These are phyloP conservation scores for Plutomurus gul DNA, from an alignment of 1,140 invertebrate species.

Conservation along the genomic window DNA sequence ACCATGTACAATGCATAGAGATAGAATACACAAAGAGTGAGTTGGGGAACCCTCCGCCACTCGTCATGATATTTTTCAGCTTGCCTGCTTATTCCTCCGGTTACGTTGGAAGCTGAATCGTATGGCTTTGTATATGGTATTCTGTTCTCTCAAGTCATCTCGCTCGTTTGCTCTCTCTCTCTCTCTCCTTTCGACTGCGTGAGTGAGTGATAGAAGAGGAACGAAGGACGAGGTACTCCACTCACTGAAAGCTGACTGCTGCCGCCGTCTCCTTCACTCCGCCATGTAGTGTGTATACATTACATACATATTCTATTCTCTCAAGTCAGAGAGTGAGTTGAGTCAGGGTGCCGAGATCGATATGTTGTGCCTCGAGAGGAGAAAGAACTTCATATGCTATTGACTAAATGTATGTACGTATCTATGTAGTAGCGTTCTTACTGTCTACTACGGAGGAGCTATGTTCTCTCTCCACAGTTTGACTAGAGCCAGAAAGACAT, in stretches of 20 bases:
- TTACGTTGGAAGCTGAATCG: background rate
- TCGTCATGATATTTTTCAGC: background rate
- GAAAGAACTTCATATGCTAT: background rate
- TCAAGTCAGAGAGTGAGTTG: background rate
- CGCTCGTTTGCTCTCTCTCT: background rate
- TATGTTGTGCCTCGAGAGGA: background rate
- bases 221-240: background rate
- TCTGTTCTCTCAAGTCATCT: background rate
- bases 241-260: background rate
- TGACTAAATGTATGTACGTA: too few relatives aligned
- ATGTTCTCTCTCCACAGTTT: too few relatives aligned
- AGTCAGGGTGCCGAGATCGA: slow-evolving; percentile 14
- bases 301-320: slow-evolving; percentile 1
- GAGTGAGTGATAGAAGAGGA: background rate
- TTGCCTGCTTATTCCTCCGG: background rate
- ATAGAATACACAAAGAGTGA: too few relatives aligned
- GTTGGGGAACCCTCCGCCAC: background rate
- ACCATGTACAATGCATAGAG: too few relatives aligned
- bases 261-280: background rate
- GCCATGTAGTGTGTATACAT: background rate
- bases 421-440: too few relatives aligned
- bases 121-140: too few relatives aligned
- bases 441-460: too few relatives aligned
- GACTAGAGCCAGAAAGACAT: too few relatives aligned
- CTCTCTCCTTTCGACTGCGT: background rate